Evolutionary conservation across 1,140 invertebrate species (phyloP).

Genomic region (Brachionus calyciflorus): DNA sequence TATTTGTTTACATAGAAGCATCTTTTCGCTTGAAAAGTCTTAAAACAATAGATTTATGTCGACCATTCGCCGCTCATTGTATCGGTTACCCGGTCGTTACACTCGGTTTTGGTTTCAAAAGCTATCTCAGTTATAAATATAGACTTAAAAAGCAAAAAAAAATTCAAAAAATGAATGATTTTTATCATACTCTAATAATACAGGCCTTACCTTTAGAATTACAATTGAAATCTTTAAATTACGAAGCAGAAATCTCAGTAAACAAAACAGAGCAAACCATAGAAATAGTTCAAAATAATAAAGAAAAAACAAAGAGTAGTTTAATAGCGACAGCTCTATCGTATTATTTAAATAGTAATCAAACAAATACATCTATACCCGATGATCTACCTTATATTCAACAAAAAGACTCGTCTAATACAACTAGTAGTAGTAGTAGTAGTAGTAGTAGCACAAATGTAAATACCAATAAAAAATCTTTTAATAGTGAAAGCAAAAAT

Average conservation of each 20-base stretch:
- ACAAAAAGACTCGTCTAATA: conserved; percentile 18
- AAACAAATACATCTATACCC: neutral
- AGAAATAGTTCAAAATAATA: neutral
- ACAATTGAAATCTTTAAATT: conserved; percentile 12
- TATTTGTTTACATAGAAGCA: conserved; percentile 92
- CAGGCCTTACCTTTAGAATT: conserved; percentile 74
- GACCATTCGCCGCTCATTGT: conserved; percentile 96
- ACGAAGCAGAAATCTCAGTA: conserved; percentile 3
- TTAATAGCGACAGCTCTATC: neutral
- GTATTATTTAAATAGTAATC: conserved; percentile 8
- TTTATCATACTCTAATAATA: conserved; percentile 85
- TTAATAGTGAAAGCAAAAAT: conserved; percentile 3
- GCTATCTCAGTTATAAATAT: conserved; percentile 85
- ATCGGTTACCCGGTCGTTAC: conserved; percentile 96
- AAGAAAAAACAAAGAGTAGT: neutral
- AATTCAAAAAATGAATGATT: conserved; percentile 89
- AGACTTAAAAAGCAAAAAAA: conserved; percentile 83
- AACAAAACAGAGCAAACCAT: neutral
- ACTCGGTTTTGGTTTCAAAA: conserved; percentile 92
- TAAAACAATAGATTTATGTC: conserved; percentile 85
- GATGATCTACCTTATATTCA: conserved; percentile 14
- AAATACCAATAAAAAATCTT: conserved; percentile 18
- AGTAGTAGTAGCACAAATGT: too few relatives aligned
- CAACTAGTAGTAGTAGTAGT: too few relatives aligned
- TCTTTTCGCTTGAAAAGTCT: conserved; percentile 80